Evolutionary conservation across 2,797 vertebrate species (phyloP).

Genomic region (Takifugu rubripes): DNA sequence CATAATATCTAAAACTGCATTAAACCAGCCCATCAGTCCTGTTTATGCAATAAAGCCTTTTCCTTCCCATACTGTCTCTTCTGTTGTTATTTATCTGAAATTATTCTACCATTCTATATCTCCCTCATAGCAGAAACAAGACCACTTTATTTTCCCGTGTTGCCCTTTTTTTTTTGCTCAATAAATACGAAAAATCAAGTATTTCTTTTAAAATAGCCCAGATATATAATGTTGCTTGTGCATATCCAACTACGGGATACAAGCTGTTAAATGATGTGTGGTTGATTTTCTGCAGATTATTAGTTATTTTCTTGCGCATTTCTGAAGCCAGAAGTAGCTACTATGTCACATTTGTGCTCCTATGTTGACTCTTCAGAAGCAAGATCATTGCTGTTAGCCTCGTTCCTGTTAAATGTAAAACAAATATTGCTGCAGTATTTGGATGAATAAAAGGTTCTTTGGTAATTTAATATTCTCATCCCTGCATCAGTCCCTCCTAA

Average conservation of each 20-base stretch:
- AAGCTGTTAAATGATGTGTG: neutral
- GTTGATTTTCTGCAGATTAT: neutral
- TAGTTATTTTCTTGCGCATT: neutral
- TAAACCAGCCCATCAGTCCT: conserved; percentile 54
- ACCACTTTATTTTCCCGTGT: conserved; percentile 10
- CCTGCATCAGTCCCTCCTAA: conserved; percentile 5
- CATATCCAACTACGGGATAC: neutral
- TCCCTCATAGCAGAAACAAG: neutral
- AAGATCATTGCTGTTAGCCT: neutral
- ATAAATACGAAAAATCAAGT: too few relatives aligned
- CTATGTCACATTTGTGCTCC: neutral
- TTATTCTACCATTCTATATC: neutral
- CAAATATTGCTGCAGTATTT: neutral
- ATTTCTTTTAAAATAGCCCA: neutral
- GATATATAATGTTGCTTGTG: neutral
- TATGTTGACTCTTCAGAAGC: neutral
- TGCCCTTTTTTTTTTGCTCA: conserved; percentile 12
- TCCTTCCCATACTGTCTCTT: conserved; percentile 6
- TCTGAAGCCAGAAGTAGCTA: neutral
- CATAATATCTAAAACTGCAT: conserved; percentile 52
- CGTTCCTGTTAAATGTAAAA: conserved; percentile 2
- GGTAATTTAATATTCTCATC: conserved; percentile 5
- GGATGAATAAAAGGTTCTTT: conserved; percentile 6
- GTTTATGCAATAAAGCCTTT: conserved; percentile 37
- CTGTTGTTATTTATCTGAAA: neutral